Evolutionary conservation across 1,140 invertebrate species (phyloP).

Genomic region (Procambarus clarkii): DNA sequence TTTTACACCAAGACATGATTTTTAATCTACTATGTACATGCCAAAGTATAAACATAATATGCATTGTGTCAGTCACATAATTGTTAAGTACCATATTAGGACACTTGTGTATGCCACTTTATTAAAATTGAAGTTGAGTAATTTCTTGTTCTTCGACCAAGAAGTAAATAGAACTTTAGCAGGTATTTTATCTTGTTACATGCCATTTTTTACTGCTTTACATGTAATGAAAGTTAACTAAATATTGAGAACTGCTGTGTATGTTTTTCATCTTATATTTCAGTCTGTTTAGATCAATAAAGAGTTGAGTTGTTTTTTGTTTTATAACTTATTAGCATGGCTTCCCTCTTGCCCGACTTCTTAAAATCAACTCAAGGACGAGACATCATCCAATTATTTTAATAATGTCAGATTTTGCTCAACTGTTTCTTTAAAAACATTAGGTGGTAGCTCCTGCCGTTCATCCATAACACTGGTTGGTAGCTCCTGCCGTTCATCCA

Average conservation of each 20-base stretch:
- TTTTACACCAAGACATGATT: background rate
- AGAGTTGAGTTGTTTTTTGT: slow-evolving; percentile 13
- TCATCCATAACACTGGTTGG: too few relatives aligned
- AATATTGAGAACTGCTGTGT: slow-evolving; percentile 35
- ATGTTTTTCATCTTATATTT: slow-evolving; percentile 42
- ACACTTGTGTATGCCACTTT: slow-evolving; percentile 5
- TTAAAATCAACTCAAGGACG: background rate
- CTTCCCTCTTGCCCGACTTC: background rate
- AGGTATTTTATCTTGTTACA: slow-evolving; percentile 23
- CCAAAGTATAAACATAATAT: background rate
- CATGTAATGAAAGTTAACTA: slow-evolving; percentile 6
- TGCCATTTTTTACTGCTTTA: slow-evolving; percentile 45
- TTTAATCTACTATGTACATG: background rate
- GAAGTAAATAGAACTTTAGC: background rate
- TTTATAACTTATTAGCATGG: background rate
- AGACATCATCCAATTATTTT: too few relatives aligned
- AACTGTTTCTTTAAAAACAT: too few relatives aligned
- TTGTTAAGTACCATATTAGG: background rate
- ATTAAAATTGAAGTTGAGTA: background rate
- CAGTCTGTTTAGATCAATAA: slow-evolving; percentile 51
- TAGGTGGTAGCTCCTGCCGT: too few relatives aligned
- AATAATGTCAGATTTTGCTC: too few relatives aligned
- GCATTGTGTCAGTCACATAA: background rate
- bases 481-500: too few relatives aligned
- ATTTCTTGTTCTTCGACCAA: background rate